Evolutionary conservation across 64 coral and sea anemone genomes (phyloP).

Genomic region (Montipora cactus): DNA sequence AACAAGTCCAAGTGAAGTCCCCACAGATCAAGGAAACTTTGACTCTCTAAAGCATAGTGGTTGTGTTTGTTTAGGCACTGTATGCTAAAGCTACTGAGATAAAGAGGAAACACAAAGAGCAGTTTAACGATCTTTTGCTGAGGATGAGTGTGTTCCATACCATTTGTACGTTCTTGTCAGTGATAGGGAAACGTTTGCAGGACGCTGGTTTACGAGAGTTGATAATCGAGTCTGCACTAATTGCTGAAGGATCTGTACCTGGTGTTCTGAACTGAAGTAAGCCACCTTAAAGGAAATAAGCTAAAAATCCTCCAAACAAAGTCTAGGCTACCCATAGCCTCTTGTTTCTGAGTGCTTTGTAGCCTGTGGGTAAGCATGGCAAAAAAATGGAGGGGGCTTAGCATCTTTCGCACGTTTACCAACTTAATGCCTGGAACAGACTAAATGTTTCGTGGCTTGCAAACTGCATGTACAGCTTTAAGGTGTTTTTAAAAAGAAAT

Average conservation of each 20-base stretch:
- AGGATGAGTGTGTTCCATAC: constrained; percentile 32
- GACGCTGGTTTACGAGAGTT: constrained; percentile 51
- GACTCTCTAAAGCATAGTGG: background rate
- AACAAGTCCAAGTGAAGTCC: background rate
- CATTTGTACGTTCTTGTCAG: constrained; percentile 50
- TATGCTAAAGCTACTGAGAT: background rate
- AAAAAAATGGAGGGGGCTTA: no score
- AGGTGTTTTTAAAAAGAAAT: no score
- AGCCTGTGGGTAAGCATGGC: no score
- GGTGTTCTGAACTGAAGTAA: background rate
- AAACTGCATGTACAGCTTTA: no score
- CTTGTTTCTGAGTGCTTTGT: no score
- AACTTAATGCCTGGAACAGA: no score
- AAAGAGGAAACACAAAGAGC: constrained; percentile 47
- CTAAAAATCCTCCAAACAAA: no score
- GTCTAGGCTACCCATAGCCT: no score
- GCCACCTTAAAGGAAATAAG: no score
- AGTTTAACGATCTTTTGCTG: constrained; percentile 34
- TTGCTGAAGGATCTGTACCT: constrained; percentile 42
- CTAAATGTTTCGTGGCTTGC: no score
- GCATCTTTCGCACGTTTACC: no score
- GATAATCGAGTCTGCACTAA: background rate
- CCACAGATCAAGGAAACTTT: constrained; percentile 36
- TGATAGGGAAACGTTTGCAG: constrained; percentile 37
- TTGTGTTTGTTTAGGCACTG: no score